Evolutionary conservation across 2,797 vertebrate genomes (phyloP).

Genomic region (Cheirogaleus major): DNA sequence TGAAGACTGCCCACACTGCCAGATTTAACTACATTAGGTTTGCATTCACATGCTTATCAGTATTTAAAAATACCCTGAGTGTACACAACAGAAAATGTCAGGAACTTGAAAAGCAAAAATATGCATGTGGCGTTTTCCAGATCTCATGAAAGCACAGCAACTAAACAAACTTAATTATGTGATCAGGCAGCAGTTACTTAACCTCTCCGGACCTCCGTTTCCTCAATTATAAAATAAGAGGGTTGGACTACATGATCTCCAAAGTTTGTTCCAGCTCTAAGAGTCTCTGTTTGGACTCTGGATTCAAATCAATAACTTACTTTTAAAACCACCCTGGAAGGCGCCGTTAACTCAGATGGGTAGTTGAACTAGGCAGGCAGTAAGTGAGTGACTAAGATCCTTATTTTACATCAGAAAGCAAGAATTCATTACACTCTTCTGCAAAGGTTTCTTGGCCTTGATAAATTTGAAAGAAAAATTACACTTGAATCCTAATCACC

Average conservation of each 20-base stretch:
- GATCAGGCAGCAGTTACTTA: constrained; percentile 13
- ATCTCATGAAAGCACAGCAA: constrained; percentile 35
- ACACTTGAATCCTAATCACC: constrained; percentile 27
- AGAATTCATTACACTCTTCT: background rate
- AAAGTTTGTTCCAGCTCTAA: background rate
- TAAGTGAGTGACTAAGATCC: background rate
- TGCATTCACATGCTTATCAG: constrained; percentile 56
- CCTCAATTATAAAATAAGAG: background rate
- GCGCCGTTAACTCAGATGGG: background rate
- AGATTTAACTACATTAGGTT: constrained; percentile 24
- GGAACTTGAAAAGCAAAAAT: constrained; percentile 62
- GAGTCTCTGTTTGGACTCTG: background rate
- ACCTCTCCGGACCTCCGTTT: constrained; percentile 43
- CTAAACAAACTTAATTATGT: constrained; percentile 66
- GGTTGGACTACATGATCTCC: background rate
- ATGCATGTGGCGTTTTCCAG: constrained; percentile 31
- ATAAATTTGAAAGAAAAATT: constrained; percentile 17
- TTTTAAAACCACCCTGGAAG: constrained; percentile 44
- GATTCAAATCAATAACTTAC: constrained; percentile 57
- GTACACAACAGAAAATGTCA: constrained; percentile 65
- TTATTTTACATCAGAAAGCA: background rate
- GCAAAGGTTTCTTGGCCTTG: background rate
- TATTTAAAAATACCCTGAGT: constrained; percentile 63
- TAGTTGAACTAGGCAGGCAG: background rate
- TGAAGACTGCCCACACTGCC: constrained; percentile 24